Evolutionary conservation across 2,113 vertebrate species (phyloP).

Genomic region (Brienomyrus longianalis): DNA sequence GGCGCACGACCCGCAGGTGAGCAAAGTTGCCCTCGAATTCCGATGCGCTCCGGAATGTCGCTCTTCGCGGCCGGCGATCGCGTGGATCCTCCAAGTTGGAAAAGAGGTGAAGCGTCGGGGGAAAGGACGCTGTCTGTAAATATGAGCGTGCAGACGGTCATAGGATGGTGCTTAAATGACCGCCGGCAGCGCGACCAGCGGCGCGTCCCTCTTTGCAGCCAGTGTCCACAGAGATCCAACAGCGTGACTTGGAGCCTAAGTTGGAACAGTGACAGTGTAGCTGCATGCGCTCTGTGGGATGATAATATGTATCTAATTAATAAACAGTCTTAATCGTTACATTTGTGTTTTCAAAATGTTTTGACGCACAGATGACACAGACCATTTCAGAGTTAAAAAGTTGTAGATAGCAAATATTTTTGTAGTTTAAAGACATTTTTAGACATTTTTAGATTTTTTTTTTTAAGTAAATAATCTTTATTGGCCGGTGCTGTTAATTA

Average conservation of each 20-base stretch:
- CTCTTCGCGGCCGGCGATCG: neutral
- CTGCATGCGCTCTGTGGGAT: neutral
- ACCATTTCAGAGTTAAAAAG: neutral
- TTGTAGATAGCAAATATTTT: neutral
- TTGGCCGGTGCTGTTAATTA: neutral
- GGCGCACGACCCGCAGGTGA: slow-evolving; percentile 23
- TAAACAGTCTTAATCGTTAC: neutral
- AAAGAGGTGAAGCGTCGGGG: neutral
- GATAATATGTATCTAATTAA: neutral
- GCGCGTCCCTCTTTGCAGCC: neutral
- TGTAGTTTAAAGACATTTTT: neutral
- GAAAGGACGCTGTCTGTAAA: neutral
- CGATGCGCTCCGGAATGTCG: neutral
- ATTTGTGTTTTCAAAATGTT: neutral
- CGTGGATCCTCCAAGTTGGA: neutral
- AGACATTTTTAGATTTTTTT: neutral
- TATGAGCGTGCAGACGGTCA: neutral
- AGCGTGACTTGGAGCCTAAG: neutral
- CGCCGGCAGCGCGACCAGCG: neutral
- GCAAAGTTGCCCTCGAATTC: slow-evolving; percentile 3
- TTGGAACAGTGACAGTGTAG: neutral
- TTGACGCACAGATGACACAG: neutral
- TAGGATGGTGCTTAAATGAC: neutral
- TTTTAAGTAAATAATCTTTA: neutral
- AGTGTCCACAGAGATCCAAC: neutral